These are phyloP conservation scores for Toxotes lorentzi DNA, from an alignment of 2,797 vertebrate genomes.

Conservation along the genomic window DNA sequence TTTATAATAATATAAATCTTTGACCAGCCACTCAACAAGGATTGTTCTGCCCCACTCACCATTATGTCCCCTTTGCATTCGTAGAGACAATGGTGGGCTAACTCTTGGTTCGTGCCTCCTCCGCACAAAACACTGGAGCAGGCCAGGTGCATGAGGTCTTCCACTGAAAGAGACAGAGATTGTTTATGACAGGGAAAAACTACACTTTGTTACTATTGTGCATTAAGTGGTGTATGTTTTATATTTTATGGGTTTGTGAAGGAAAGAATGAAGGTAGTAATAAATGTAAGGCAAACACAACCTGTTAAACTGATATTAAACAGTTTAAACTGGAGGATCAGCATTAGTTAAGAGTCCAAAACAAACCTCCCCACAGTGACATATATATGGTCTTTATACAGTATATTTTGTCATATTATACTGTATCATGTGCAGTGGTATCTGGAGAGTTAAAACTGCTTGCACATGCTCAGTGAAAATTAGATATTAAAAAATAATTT, in stretches of 20 bases:
- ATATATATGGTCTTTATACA: not conserved
- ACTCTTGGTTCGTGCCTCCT: constrained; percentile 97
- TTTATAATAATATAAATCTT: constrained; percentile 22
- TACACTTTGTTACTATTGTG: not conserved
- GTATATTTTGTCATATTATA: not conserved
- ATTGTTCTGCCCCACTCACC: constrained; percentile 86
- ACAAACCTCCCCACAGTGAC: not conserved
- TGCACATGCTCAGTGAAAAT: not conserved
- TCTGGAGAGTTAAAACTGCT: not conserved
- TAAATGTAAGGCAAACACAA: not conserved
- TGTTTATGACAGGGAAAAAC: not conserved
- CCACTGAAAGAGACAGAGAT: constrained; percentile 70
- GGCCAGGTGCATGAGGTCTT: constrained; percentile 93
- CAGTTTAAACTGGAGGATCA: not conserved
- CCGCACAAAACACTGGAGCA: constrained; percentile 95
- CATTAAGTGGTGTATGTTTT: not conserved
- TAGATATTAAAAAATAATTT: not conserved
- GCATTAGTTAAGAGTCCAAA: not conserved
- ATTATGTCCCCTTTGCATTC: constrained; percentile 93
- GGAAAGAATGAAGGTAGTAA: not conserved
- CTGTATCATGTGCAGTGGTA: not conserved
- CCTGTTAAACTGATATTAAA: not conserved
- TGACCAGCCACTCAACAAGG: not conserved
- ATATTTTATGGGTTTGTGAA: not conserved
- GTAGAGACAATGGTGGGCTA: constrained; percentile 93